Conservation (phyloP, 2,797 vertebrate genomes). For the Tokudaia tokunoshimensis region DNA sequence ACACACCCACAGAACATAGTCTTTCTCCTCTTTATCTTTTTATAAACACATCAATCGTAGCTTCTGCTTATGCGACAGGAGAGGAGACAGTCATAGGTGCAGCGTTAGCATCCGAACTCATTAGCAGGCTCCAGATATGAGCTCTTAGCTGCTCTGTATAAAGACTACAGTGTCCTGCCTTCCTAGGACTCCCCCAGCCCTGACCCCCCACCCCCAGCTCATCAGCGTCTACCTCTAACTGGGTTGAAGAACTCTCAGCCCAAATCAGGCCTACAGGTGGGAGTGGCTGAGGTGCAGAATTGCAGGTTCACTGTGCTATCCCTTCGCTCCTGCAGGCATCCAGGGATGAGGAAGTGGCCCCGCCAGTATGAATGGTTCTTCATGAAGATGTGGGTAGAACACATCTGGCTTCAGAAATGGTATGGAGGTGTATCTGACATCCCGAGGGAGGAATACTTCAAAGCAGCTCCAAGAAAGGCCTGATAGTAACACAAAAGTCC, state of each 20-base stretch:
- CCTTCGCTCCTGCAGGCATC: conserved; percentile 86
- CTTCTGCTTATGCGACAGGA: accelerated
- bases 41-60: too few species aligned
- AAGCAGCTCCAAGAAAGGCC: conserved; percentile 86
- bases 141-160: not conserved
- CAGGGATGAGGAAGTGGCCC: conserved; percentile 90
- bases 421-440: conserved; percentile 86
- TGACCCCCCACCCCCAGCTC: not conserved
- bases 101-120: not conserved
- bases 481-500: conserved; percentile 75
- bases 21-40: too few species aligned
- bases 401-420: conserved; percentile 90
- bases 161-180: not conserved
- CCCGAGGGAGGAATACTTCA: conserved; percentile 89
- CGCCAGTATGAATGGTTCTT: conserved; percentile 90
- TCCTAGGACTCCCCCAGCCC: not conserved
- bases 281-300: not conserved
- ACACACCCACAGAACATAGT: too few species aligned
- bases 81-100: not conserved
- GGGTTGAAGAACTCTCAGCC: not conserved
- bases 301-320: not conserved
- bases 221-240: not conserved
- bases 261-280: not conserved
- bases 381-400: conserved; percentile 90
- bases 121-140: not conserved